Evolutionary conservation across 2,888 invertebrate genomes (phyloP).

Genomic region (Cynaeus angustus): DNA sequence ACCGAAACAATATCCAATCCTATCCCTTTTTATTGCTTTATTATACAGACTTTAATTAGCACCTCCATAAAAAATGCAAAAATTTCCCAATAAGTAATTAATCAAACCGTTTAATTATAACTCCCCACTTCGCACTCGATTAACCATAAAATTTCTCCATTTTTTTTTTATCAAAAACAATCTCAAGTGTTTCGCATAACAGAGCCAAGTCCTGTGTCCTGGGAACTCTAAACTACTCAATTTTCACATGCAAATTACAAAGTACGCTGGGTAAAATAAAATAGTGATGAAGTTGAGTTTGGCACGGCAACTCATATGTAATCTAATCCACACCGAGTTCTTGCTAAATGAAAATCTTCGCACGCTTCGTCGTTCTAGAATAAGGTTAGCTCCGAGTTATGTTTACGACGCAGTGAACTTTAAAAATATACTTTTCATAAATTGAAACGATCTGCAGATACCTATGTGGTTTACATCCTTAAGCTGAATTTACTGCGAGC

Average conservation of each 20-base stretch:
- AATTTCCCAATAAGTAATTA: slow-evolving; percentile 6
- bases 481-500: slow-evolving; percentile 22
- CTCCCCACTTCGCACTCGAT: not conserved
- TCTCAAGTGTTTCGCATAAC: slow-evolving; percentile 9
- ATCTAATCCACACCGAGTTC: slow-evolving; percentile 52
- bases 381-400: slow-evolving; percentile 32
- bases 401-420: slow-evolving; percentile 45
- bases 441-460: slow-evolving; percentile 45
- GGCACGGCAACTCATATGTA: slow-evolving; percentile 53
- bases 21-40: slow-evolving; percentile 33
- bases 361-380: slow-evolving; percentile 36
- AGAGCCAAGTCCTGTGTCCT: slow-evolving; percentile 15
- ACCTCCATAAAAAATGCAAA: not conserved
- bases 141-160: too few species aligned
- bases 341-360: slow-evolving; percentile 57
- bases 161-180: slow-evolving; percentile 13
- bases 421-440: slow-evolving; percentile 47
- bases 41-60: slow-evolving; percentile 37
- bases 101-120: slow-evolving; percentile 14
- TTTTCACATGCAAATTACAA: slow-evolving; percentile 62
- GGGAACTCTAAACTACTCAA: slow-evolving; percentile 58
- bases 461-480: slow-evolving; percentile 32
- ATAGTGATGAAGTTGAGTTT: slow-evolving; percentile 58
- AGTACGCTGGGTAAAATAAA: slow-evolving; percentile 58
- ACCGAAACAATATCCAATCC: slow-evolving; percentile 35